phyloP scores from a whole-genome alignment of 92 coral and sea anemone genomes.

The Porites lobata region DNA sequence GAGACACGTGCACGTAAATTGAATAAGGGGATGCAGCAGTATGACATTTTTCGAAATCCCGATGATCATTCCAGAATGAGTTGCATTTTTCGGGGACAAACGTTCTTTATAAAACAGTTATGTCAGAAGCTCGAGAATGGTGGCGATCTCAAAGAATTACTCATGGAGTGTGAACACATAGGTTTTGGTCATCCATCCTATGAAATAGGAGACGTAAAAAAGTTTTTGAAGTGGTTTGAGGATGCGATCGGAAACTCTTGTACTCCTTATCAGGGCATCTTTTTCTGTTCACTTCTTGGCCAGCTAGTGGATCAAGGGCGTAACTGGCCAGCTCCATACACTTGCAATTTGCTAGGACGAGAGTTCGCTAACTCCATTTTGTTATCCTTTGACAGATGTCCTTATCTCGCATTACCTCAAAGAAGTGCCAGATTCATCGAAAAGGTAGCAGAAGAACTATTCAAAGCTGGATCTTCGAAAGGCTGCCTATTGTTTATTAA shows the following conservation, averaged over 20 bases:
- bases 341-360: background rate
- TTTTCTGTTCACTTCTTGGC: constrained; percentile 65
- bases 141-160: constrained; percentile 33
- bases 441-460: constrained; percentile 25
- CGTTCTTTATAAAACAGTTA: background rate
- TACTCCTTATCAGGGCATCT: constrained; percentile 46
- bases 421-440: constrained; percentile 14
- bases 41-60: background rate
- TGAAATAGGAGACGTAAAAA: background rate
- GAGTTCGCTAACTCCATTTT: constrained; percentile 42
- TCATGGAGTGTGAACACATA: constrained; percentile 78
- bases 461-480: constrained; percentile 23
- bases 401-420: constrained; percentile 12
- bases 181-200: constrained; percentile 54
- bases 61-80: background rate
- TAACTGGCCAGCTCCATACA: too few relatives aligned
- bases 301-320: constrained; percentile 17
- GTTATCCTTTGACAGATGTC: background rate
- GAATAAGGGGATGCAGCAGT: background rate
- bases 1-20: background rate
- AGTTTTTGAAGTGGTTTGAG: constrained; percentile 37
- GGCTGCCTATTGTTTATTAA: constrained; percentile 11
- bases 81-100: background rate
- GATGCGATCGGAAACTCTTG: background rate
- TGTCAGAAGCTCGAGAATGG: constrained; percentile 4